Conservation (phyloP, 2,113 vertebrate genomes). For the Pollachius pollachius region DNA sequence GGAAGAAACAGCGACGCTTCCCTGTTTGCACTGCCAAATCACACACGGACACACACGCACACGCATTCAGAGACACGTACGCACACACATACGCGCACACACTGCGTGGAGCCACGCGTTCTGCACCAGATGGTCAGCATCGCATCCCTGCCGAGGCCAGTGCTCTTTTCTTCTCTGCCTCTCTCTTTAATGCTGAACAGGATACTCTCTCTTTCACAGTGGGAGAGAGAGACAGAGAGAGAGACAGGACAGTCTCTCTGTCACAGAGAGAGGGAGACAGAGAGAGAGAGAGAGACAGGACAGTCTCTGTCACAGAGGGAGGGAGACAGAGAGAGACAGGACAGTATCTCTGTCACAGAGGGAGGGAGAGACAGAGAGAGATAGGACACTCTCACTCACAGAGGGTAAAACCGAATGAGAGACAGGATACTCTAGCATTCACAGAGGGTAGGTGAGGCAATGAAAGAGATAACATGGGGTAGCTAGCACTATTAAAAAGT, state of each 20-base stretch:
- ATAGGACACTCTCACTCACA: neutral
- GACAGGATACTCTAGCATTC: too few species aligned
- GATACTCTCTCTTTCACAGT: too few species aligned
- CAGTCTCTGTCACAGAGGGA: too few species aligned
- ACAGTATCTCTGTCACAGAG: neutral
- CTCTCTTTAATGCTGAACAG: neutral
- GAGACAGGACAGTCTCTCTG: too few species aligned
- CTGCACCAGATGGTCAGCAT: constrained; percentile 47
- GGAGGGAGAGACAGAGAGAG: neutral
- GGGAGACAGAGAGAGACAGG: too few species aligned
- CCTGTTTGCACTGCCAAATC: constrained; percentile 7
- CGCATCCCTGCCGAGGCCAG: constrained; percentile 28
- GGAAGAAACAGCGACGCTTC: constrained; percentile 16
- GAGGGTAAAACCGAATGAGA: too few species aligned
- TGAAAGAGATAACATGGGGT: too few species aligned
- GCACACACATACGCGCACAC: constrained; percentile 14
- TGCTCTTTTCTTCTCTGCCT: neutral
- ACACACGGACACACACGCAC: constrained; percentile 10
- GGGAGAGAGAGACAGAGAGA: too few species aligned
- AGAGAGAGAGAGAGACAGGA: neutral
- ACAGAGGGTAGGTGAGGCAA: too few species aligned
- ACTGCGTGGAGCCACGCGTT: constrained; percentile 25
- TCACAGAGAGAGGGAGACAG: neutral
- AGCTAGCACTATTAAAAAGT: too few species aligned
- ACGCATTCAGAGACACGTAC: neutral